Evolutionary conservation across 2,888 invertebrate genomes (phyloP).

Genomic region (Lagria hirta): DNA sequence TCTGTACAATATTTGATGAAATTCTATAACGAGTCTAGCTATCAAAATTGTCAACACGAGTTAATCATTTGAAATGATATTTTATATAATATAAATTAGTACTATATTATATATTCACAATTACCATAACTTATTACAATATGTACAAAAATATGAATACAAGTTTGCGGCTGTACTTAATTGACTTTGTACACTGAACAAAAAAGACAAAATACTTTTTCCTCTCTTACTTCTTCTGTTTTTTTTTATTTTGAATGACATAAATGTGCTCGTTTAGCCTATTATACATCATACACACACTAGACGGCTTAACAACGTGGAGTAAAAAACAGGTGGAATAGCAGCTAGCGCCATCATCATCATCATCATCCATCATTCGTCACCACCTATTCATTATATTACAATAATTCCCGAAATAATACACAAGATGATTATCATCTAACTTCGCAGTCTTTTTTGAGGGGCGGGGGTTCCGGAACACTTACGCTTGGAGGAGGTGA

Average conservation of each 20-base stretch:
- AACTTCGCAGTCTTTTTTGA: constrained; percentile 83
- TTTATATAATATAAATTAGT: constrained; percentile 50
- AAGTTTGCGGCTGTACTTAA: constrained; percentile 56
- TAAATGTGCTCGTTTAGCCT: constrained; percentile 40
- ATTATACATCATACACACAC: constrained; percentile 47
- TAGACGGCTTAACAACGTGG: constrained; percentile 49
- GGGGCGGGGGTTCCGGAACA: constrained; percentile 58
- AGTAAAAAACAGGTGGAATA: constrained; percentile 49
- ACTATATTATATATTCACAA: constrained; percentile 55
- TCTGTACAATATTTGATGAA: constrained; percentile 54
- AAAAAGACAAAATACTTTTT: too few relatives aligned
- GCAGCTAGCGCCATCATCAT: constrained; percentile 46
- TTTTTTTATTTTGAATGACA: too few relatives aligned
- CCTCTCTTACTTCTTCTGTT: too few relatives aligned
- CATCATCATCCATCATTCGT: constrained; percentile 48
- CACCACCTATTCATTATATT: constrained; percentile 30
- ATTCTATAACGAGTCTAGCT: constrained; percentile 55
- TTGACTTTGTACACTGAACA: constrained; percentile 60
- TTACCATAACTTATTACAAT: constrained; percentile 57
- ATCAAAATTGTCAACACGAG: constrained; percentile 57
- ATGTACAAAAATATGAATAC: constrained; percentile 61
- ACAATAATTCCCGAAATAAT: constrained; percentile 46
- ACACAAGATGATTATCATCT: constrained; percentile 86
- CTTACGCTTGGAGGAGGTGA: constrained; percentile 37
- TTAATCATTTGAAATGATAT: constrained; percentile 56